Percentiles rank a stretch among this genome's conserved stretches.
Conservation (phyloP, 2,113 vertebrate species). For the Esox niger region DNA sequence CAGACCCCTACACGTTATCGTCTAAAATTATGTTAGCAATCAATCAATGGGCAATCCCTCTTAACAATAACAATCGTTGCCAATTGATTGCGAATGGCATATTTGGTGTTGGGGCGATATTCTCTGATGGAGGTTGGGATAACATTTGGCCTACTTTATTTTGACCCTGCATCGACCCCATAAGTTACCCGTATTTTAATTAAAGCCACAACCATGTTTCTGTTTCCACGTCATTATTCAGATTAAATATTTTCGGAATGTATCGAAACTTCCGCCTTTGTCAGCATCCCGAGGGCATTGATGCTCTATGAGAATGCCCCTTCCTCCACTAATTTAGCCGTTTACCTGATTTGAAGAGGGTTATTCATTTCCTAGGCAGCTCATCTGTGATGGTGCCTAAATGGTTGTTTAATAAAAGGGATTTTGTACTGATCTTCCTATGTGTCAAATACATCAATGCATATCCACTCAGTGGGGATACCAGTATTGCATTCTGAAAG, state of each 20-base stretch:
- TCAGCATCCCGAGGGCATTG: neutral
- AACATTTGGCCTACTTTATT: neutral
- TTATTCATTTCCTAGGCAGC: slow-evolving; percentile 24
- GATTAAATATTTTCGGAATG: neutral
- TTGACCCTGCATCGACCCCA: neutral
- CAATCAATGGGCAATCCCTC: too few species aligned
- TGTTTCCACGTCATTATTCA: neutral
- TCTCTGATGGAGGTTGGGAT: neutral
- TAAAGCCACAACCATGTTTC: neutral
- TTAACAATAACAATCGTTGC: too few species aligned
- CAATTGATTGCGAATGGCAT: too few species aligned
- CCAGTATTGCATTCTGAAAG: neutral
- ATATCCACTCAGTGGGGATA: neutral
- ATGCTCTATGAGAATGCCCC: neutral
- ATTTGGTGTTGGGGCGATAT: too few species aligned
- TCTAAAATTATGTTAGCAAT: too few species aligned
- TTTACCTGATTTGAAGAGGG: slow-evolving; percentile 10
- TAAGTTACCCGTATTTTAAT: neutral
- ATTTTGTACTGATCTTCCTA: slow-evolving; percentile 3
- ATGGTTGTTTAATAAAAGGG: slow-evolving; percentile 15
- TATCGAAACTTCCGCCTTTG: neutral
- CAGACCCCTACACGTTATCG: too few species aligned
- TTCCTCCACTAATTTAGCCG: slow-evolving; percentile 7
- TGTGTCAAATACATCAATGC: neutral
- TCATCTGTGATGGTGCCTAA: slow-evolving; percentile 5